Percentiles rank a stretch among this genome's conserved stretches.
phyloP scores from a whole-genome alignment of 2,113 vertebrate species.

The Seriola rivoliana region DNA sequence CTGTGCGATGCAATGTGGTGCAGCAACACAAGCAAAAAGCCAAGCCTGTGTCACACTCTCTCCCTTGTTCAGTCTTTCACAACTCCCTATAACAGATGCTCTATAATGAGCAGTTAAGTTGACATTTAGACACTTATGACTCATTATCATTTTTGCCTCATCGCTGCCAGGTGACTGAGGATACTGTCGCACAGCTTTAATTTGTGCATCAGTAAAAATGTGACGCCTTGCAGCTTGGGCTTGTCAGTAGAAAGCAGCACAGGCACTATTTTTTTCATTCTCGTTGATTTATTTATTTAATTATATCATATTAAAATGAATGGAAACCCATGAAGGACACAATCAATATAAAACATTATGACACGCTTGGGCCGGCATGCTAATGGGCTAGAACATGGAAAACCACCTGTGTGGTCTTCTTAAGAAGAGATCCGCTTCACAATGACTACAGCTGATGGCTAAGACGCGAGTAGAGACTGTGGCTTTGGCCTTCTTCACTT shows the following conservation, averaged over 20 bases:
- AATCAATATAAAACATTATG: slow-evolving; percentile 4
- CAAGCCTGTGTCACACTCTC: background rate
- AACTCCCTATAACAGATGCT: background rate
- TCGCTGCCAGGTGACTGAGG: slow-evolving; percentile 11
- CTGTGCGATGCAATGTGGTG: background rate
- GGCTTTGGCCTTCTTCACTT: background rate
- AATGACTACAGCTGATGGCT: slow-evolving; percentile 23
- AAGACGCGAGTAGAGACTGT: slow-evolving; percentile 1
- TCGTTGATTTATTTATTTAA: background rate
- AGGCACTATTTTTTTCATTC: too few relatives aligned
- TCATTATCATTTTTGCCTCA: slow-evolving; percentile 2
- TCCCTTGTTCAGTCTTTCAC: background rate
- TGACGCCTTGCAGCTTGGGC: background rate
- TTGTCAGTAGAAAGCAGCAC: background rate
- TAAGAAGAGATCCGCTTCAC: background rate
- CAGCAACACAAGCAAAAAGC: slow-evolving; percentile 7
- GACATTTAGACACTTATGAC: slow-evolving; percentile 14
- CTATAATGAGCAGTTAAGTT: background rate
- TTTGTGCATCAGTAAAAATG: background rate
- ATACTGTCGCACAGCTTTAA: background rate
- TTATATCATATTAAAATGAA: background rate
- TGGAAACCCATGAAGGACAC: background rate
- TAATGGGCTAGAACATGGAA: slow-evolving; percentile 3
- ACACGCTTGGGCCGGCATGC: slow-evolving; percentile 3
- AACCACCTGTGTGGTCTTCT: slow-evolving; percentile 6